Evolutionary conservation across 2,888 invertebrate genomes (phyloP).

Genomic region (Xylota segnis): DNA sequence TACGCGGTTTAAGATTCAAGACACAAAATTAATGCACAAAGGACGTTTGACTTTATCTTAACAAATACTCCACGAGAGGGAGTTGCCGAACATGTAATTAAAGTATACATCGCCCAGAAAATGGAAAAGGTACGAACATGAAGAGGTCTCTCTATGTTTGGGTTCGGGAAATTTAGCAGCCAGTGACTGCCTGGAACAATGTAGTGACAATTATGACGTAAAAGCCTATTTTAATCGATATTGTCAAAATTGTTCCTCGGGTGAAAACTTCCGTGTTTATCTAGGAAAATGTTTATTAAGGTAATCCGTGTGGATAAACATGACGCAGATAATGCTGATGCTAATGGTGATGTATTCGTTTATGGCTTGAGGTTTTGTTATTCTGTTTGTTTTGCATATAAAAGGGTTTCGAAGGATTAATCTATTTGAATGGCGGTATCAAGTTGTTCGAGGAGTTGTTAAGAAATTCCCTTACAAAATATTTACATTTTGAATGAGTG

Average conservation of each 20-base stretch:
- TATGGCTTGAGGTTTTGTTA: slow-evolving; percentile 10
- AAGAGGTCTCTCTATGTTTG: background rate
- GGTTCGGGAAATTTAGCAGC: background rate
- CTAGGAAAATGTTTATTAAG: slow-evolving; percentile 48
- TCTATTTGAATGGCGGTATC: slow-evolving; percentile 25
- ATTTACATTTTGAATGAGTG: background rate
- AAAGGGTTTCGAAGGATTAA: slow-evolving; percentile 22
- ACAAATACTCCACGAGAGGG: slow-evolving; percentile 41
- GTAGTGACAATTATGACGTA: slow-evolving; percentile 44
- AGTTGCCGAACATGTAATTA: slow-evolving; percentile 48
- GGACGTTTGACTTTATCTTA: slow-evolving; percentile 63
- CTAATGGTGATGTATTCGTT: slow-evolving; percentile 39
- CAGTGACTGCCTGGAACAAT: slow-evolving; percentile 3
- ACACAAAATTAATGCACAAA: slow-evolving; percentile 61
- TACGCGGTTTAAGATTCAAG: slow-evolving; percentile 56
- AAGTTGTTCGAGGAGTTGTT: slow-evolving; percentile 8
- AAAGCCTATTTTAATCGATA: slow-evolving; percentile 33
- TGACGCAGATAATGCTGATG: slow-evolving; percentile 46
- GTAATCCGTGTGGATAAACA: slow-evolving; percentile 48
- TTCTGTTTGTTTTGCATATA: slow-evolving; percentile 20
- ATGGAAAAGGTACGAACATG: slow-evolving; percentile 13
- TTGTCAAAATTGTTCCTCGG: slow-evolving; percentile 18
- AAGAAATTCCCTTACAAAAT: background rate
- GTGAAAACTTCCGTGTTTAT: slow-evolving; percentile 27
- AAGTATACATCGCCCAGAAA: slow-evolving; percentile 19